These are phyloP conservation scores for Phycodurus eques DNA, from an alignment of 2,113 vertebrate genomes.

Conservation along the genomic window DNA sequence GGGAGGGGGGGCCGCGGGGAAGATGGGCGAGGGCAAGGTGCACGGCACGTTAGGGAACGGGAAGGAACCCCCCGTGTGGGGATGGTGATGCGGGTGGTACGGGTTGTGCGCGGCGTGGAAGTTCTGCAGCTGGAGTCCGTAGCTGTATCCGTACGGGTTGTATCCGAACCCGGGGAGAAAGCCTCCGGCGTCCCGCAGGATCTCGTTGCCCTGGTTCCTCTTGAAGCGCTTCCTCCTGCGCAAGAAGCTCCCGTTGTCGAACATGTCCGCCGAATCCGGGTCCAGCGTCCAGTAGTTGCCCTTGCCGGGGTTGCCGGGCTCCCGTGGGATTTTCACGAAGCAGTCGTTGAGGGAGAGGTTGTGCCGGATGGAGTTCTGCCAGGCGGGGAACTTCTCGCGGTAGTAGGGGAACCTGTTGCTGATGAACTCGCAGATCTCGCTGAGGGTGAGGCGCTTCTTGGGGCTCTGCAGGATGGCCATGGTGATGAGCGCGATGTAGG, in stretches of 20 bases:
- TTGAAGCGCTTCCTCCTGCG: conserved; percentile 92
- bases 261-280: conserved; percentile 94
- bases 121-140: conserved; percentile 89
- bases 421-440: conserved; percentile 97
- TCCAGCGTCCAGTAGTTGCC: conserved; percentile 96
- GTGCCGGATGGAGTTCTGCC: conserved; percentile 94
- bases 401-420: conserved; percentile 94
- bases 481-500: conserved; percentile 94
- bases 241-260: conserved; percentile 91
- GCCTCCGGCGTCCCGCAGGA: conserved; percentile 85
- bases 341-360: conserved; percentile 92
- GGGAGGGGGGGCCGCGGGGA: conserved; percentile 79
- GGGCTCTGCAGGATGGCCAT: conserved; percentile 97
- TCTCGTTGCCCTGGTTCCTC: conserved; percentile 84
- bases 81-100: conserved; percentile 72
- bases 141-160: conserved; percentile 92
- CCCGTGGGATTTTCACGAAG: conserved; percentile 89
- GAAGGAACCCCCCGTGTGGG: conserved; percentile 77
- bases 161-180: conserved; percentile 93
- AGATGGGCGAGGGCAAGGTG: conserved; percentile 79
- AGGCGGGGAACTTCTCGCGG: conserved; percentile 91
- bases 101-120: conserved; percentile 78
- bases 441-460: conserved; percentile 91
- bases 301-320: conserved; percentile 88
- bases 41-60: conserved; percentile 83